Base-by-base conservation (phyloP, 2,113 vertebrate genomes). In the Perognathus longimembris region DNA sequence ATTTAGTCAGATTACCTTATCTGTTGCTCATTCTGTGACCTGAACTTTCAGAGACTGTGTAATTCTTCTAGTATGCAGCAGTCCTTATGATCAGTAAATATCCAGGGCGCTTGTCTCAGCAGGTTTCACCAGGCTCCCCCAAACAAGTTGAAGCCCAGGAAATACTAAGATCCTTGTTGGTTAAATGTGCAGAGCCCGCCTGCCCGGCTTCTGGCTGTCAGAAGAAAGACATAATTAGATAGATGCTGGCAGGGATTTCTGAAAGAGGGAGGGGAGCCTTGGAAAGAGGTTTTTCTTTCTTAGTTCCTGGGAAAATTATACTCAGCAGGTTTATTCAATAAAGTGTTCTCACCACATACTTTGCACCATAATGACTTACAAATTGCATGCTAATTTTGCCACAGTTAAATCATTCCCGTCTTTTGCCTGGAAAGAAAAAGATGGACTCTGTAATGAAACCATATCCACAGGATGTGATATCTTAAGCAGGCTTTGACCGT, bases 361-460 rank as follows among this genome's bases (percentile, higher is more conserved):
- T 97, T 96, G 96, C 64, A 69, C 97, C 64, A 0, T 98, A 98
- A 98, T 97, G 97, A 98, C 97, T 98, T 98, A 98, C 97, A 98
- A 98, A 98, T 98, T 95, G 96, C 97, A 97, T 98, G 97, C 98
- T 98, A 98, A 98, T 98, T 98, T 98, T 97, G 96, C 92, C 95
- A 95, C 94, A 81, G 95, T 96, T 95, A 96, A 97, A 94, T 95
- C 93, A 91, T 92, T 95, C 93, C 82, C 73, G 77, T 85, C 85
- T 96, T 96, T 93, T 95, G 89, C 95, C 95, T 97, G 93, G 94
- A 94, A 95, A 97, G 93, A 91, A 88, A 97, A 96, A 96, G 94
- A 90, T 92, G 91, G 95, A 97, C 86, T 96, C 94, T 71, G 71
- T 75, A 85, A 63, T 85, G 91, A 95, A 67, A 57, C 88, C 22